Percentiles rank a stretch among this genome's conserved stretches.
Conservation (phyloP, 2,797 vertebrate genomes). For the Benthosema pterotum region DNA sequence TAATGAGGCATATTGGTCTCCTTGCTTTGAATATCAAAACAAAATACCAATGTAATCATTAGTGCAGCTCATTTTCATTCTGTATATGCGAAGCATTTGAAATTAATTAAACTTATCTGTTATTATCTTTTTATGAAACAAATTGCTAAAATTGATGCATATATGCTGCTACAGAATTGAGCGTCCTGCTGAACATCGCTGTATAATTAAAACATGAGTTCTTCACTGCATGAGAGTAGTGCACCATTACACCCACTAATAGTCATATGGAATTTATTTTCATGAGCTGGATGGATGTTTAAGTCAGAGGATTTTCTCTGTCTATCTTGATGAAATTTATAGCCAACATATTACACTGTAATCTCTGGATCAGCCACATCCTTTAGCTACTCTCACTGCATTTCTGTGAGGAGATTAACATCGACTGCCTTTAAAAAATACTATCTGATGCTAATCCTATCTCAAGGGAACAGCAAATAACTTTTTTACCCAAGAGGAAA, state of each 20-base stretch:
- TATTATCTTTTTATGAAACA: constrained; percentile 16
- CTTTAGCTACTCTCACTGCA: constrained; percentile 52
- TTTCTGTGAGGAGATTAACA: constrained; percentile 57
- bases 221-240: constrained; percentile 26
- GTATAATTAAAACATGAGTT: constrained; percentile 48
- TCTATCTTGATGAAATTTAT: constrained; percentile 48
- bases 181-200: constrained; percentile 23
- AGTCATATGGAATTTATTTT: constrained; percentile 27
- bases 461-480: constrained; percentile 48
- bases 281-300: constrained; percentile 41
- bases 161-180: constrained; percentile 27
- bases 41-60: constrained; percentile 16
- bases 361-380: constrained; percentile 61
- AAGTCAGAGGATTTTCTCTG: constrained; percentile 33
- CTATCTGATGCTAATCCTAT: constrained; percentile 52
- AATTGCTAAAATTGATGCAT: constrained; percentile 34
- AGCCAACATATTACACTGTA: constrained; percentile 38
- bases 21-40: constrained; percentile 24
- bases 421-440: constrained; percentile 49
- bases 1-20: constrained; percentile 8
- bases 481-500: constrained; percentile 37
- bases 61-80: constrained; percentile 24
- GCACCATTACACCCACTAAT: constrained; percentile 29
- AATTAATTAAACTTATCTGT: constrained; percentile 17
- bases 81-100: constrained; percentile 16